phyloP scores from a whole-genome alignment of 2,113 vertebrate species.

The Podilymbus podiceps region DNA sequence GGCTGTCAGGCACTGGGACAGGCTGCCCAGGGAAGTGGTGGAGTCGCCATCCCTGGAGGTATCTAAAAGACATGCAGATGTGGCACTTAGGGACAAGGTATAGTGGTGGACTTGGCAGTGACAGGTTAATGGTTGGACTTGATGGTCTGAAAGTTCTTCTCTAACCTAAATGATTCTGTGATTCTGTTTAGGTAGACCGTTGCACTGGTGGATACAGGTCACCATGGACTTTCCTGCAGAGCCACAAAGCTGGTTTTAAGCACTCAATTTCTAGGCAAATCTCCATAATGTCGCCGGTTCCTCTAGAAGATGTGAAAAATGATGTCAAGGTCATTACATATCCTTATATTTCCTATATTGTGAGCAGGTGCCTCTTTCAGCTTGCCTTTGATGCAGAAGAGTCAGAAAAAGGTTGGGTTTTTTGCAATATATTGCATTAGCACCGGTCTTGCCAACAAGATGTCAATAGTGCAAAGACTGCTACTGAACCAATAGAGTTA shows the following conservation, averaged over 20 bases:
- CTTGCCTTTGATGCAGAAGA: not conserved
- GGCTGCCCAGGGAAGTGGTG: too few species aligned
- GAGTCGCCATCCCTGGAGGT: too few species aligned
- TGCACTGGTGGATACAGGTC: too few species aligned
- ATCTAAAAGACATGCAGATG: too few species aligned
- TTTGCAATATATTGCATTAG: constrained; percentile 12
- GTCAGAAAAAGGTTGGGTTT: not conserved
- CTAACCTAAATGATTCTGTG: too few species aligned
- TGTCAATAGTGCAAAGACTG: constrained; percentile 13
- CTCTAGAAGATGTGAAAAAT: not conserved
- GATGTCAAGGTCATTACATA: not conserved
- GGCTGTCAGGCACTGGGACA: too few species aligned
- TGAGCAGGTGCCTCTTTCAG: not conserved
- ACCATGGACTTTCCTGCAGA: not conserved
- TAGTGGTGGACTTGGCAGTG: too few species aligned
- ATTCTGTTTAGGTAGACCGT: not conserved
- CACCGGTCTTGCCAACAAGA: not conserved
- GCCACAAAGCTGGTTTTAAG: not conserved
- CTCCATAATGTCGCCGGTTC: not conserved
- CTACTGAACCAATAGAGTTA: not conserved
- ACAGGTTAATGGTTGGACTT: too few species aligned
- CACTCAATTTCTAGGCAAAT: not conserved
- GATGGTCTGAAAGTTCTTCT: too few species aligned
- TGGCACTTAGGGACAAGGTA: too few species aligned
- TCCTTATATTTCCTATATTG: not conserved